phyloP scores from a whole-genome alignment of 2,113 vertebrate species.

The Pholis gunnellus region DNA sequence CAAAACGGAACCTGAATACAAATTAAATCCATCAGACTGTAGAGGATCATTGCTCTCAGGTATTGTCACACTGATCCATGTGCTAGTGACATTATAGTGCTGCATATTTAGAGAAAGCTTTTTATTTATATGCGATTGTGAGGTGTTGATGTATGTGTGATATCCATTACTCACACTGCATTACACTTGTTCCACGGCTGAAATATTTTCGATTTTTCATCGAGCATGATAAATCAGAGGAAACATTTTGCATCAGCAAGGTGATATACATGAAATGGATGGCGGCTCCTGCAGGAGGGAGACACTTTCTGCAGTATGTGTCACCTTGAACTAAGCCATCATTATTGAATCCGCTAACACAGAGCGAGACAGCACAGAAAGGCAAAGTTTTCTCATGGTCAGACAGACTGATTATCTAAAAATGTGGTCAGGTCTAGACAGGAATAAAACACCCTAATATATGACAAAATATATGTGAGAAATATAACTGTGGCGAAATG shows the following conservation, averaged over 20 bases:
- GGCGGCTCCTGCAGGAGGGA: conserved; percentile 14
- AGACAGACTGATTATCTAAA: neutral
- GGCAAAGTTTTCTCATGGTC: neutral
- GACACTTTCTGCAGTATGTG: conserved; percentile 34
- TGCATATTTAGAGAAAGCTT: neutral
- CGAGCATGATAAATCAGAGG: conserved; percentile 12
- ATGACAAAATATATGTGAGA: neutral
- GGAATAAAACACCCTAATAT: neutral
- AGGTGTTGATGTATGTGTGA: conserved; percentile 27
- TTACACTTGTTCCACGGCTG: neutral
- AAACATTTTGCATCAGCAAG: conserved; percentile 37
- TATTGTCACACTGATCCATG: conserved; percentile 6
- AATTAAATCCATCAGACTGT: neutral
- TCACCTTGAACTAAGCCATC: conserved; percentile 57
- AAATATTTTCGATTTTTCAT: conserved; percentile 2
- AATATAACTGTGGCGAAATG: conserved; percentile 8
- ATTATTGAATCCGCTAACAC: conserved; percentile 44
- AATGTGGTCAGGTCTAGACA: neutral
- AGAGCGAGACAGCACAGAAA: conserved; percentile 1
- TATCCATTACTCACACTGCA: conserved; percentile 5
- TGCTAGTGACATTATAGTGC: neutral
- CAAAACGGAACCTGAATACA: conserved; percentile 1
- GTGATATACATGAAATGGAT: conserved; percentile 39
- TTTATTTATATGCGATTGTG: neutral
- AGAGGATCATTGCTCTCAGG: neutral